Evolutionary conservation across 2,113 vertebrate species (phyloP).

Genomic region (Monarcha castaneiventris): DNA sequence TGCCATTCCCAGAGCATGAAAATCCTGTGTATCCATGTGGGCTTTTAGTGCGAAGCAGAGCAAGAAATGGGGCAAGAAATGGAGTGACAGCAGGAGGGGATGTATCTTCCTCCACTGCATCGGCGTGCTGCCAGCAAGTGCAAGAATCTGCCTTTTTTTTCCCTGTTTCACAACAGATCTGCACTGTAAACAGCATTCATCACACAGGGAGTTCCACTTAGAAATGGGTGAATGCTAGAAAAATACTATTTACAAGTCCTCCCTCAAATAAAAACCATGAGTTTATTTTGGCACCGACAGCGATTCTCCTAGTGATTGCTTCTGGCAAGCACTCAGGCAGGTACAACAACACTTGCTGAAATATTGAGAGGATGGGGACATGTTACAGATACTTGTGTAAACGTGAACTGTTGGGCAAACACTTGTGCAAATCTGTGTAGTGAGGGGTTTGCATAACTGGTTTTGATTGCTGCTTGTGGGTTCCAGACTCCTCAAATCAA

Average conservation of each 20-base stretch:
- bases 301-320: background rate
- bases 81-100: slow-evolving; percentile 20
- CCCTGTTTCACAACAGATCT: slow-evolving; percentile 28
- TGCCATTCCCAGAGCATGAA: background rate
- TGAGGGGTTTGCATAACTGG: background rate
- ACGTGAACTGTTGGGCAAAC: background rate
- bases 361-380: background rate
- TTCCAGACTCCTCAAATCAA: background rate
- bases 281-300: slow-evolving; percentile 41
- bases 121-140: background rate
- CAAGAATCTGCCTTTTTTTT: slow-evolving; percentile 22
- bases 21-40: background rate
- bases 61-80: background rate
- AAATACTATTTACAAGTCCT: slow-evolving; percentile 50
- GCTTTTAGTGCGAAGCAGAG: background rate
- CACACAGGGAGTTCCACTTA: slow-evolving; percentile 46
- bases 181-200: slow-evolving; percentile 43
- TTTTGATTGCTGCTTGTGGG: background rate
- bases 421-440: background rate
- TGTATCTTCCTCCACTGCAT: background rate
- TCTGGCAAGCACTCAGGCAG: background rate
- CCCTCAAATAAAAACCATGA: slow-evolving; percentile 41
- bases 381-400: background rate
- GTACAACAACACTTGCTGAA: slow-evolving; percentile 22
- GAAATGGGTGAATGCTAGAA: slow-evolving; percentile 20